Percentiles rank a stretch among this genome's conserved stretches.
phyloP scores from a whole-genome alignment of 2,888 invertebrate species.

The Cyclophora albipunctata region DNA sequence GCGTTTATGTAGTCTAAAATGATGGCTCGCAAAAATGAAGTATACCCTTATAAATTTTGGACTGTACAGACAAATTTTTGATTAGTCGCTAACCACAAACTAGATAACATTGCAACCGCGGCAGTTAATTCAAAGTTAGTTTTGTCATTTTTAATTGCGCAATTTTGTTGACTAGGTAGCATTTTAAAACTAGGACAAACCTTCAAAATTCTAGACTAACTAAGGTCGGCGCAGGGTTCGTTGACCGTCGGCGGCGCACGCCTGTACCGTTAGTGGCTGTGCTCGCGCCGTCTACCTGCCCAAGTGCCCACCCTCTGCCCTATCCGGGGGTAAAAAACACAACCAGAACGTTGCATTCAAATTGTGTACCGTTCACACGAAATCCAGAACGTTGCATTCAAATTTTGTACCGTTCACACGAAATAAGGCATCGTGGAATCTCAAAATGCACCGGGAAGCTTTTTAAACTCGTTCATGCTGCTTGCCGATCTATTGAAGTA shows the following conservation, averaged over 20 bases:
- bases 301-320: conserved; percentile 34
- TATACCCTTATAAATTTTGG: no score
- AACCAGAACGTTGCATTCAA: conserved; percentile 1
- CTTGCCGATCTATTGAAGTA: no score
- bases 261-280: conserved; percentile 54
- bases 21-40: no score
- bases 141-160: conserved; percentile 4
- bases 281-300: conserved; percentile 32
- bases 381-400: not conserved
- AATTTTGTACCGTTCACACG: no score
- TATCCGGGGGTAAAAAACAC: conserved; percentile 17
- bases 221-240: conserved; percentile 57
- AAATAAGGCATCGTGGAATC: no score
- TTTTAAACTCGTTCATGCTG: no score
- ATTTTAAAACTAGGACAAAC: conserved; percentile 51
- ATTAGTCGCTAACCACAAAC: no score
- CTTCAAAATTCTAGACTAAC: conserved; percentile 61
- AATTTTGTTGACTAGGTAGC: not conserved
- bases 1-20: no score
- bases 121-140: no score
- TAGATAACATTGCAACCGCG: conserved; percentile 6
- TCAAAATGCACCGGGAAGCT: no score
- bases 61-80: no score
- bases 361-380: no score
- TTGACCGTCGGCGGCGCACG: conserved; percentile 57